Evolutionary conservation across 2,888 invertebrate genomes (phyloP), one percentile per base, ranked within the genome.

Genomic region (Amblyjoppa proteus): DNA sequence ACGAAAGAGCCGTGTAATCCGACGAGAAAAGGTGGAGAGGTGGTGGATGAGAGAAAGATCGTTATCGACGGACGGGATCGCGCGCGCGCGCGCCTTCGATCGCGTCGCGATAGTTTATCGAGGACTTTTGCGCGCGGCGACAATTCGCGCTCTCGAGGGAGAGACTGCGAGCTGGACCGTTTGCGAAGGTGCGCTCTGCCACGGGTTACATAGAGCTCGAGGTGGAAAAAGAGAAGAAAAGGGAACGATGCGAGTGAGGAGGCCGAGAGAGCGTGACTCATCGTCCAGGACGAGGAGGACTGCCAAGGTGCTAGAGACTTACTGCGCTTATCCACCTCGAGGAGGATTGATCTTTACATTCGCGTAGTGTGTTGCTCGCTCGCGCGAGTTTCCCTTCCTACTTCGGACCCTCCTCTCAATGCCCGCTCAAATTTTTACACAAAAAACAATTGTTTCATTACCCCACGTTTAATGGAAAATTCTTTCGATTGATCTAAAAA

Each of bases 21-120:
- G 61, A 6, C 61, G 75, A 45, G 41, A 13, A 66, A 31, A 16
- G 74, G n/a, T 38, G 49, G 75, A 49, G 20, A 49, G 49, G 31
- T n/a, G 75, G 45, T 31, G 61, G 71, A 51, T 34, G 61, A 28
- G 41, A 61, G 68, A 68, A 45, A 83, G 83, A 80, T 84, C 66
- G 69, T 84, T 84, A 80, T 84, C 83, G 83, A 80, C 76, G 70
- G 75, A 70, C 70, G 70, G 75, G 76, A 84, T 80, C 73, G 64
- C 41, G 74, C 20, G 20, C 20, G 20, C 20, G 20, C 75, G 70
- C 69, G 74, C 79, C 64, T 80, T 80, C 84, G 84, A 84, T 84
- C 80, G 84, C 84, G 84, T 76, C 84, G 84, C 84, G 84, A 84
- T 84, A 84, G 64, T 84, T 80, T 80, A 84, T 84, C 84, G 76